Evolutionary conservation across 53 echinoderm and acorn worm genomes (phyloP), one percentile per base, ranked within the genome.

Genomic region (Astropecten irregularis): DNA sequence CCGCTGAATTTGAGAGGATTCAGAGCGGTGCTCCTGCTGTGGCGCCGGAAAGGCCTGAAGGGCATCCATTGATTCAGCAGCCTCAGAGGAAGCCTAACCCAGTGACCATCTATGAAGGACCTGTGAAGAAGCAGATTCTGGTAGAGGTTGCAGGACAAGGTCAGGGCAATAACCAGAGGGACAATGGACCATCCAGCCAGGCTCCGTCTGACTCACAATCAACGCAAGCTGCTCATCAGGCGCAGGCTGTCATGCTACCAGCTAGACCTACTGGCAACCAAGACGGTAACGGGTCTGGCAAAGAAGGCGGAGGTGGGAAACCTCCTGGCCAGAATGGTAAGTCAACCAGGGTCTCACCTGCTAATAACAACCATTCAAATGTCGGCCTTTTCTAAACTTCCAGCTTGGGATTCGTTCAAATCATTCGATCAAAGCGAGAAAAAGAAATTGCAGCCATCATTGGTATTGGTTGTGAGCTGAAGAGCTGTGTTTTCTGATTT

Each of bases 1-100:
- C 83, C 11, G 71, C 66, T 40, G 83, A 88, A 73, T 88, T 83
- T 73, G 88, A 88, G 40, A 88, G 71, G 47, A 61, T 73, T 28
- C 83, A 79, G 26, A 27, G 61, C 42, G 61, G 22, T 22, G 79
- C 61, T 30, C 33, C 61, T 23, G 31, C 46, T 28, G 46, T 46
- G 1, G 46, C 33, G 2, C 62, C 60, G 5, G 48, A 48, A 15
- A 79, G 46, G 34, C 3, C 79, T 13, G 62, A 79, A n/a, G 18
- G 21, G 31, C 71, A 71, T 2, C 42, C 68, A 26, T 34, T 55
- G 27, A 34, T 54, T n/a, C 71, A 49, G 8, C 74, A 20, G 21
- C 55, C 38, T 33, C 74, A 74, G 38, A 51, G 51, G 27, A 32
- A 37, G 21, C 32, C 22, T 18, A 57, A 50, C 33, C 40, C 74